Conservation (phyloP, 2,797 vertebrate genomes). For the Peromyscus attwateri region DNA sequence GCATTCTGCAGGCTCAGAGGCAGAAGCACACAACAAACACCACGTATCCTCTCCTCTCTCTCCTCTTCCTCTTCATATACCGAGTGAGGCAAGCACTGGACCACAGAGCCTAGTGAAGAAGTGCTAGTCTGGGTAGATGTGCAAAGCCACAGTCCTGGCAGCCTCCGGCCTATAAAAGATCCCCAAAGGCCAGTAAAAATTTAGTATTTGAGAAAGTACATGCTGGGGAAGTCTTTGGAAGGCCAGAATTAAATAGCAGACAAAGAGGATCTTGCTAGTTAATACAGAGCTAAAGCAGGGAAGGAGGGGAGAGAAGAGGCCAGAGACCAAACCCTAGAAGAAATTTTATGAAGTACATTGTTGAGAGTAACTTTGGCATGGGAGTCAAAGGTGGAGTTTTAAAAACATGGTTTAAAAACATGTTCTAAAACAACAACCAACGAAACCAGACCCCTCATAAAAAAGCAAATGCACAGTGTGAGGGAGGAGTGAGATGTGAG, state of each 20-base stretch:
- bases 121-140: background rate
- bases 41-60: background rate
- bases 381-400: background rate
- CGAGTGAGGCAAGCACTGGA: background rate
- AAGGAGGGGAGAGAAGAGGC: background rate
- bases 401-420: background rate
- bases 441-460: background rate
- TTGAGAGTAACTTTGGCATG: background rate
- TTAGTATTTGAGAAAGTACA: background rate
- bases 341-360: background rate
- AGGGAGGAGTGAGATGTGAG: background rate
- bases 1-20: background rate
- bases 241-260: background rate
- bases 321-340: background rate
- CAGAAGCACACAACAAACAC: background rate
- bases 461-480: background rate
- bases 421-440: background rate
- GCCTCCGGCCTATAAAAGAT: background rate
- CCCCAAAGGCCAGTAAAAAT: background rate
- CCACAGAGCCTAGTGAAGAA: no score
- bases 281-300: background rate
- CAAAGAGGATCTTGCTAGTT: background rate
- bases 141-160: background rate
- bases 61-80: accelerated
- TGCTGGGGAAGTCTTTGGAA: background rate